A percentile compares a stretch with the other conserved stretches of the same genome.
Evolutionary conservation across 2,888 invertebrate genomes (phyloP).

Genomic region (Papilio elwesi): DNA sequence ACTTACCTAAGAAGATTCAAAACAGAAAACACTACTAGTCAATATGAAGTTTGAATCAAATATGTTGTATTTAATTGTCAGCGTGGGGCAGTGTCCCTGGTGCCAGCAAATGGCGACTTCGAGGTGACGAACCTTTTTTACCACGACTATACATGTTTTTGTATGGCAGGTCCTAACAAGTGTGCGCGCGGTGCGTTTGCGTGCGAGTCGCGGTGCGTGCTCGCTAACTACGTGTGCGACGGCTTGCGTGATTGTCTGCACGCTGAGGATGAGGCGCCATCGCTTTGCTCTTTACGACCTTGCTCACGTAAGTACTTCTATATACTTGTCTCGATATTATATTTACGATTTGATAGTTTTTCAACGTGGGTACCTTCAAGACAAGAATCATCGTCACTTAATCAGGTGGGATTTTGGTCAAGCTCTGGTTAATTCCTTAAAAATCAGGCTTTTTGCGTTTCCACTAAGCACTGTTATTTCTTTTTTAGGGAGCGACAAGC

Average conservation of each 20-base stretch:
- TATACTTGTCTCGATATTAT: not conserved
- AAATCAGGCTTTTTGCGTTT: not conserved
- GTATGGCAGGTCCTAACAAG: slow-evolving; percentile 51
- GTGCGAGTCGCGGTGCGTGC: slow-evolving; percentile 73
- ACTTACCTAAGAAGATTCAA: no score
- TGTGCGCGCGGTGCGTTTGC: slow-evolving; percentile 72
- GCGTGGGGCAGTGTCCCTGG: no score
- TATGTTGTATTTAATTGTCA: no score
- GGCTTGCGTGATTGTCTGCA: slow-evolving; percentile 66
- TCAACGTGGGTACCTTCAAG: no score
- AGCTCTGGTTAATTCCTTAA: no score
- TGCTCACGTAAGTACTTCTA: slow-evolving; percentile 62
- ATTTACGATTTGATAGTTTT: not conserved
- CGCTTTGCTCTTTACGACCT: slow-evolving; percentile 58
- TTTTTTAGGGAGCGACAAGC: slow-evolving; percentile 63
- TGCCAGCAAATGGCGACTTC: no score
- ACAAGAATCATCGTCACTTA: no score
- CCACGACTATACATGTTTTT: not conserved
- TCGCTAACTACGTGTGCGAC: slow-evolving; percentile 74
- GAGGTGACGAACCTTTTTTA: no score
- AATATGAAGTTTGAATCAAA: no score
- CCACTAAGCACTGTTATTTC: not conserved
- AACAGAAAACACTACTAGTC: no score
- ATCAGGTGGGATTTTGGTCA: no score
- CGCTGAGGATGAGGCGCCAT: slow-evolving; percentile 67